Base-by-base conservation (phyloP, 2,113 vertebrate genomes). In the Microcebus griseorufus region DNA sequence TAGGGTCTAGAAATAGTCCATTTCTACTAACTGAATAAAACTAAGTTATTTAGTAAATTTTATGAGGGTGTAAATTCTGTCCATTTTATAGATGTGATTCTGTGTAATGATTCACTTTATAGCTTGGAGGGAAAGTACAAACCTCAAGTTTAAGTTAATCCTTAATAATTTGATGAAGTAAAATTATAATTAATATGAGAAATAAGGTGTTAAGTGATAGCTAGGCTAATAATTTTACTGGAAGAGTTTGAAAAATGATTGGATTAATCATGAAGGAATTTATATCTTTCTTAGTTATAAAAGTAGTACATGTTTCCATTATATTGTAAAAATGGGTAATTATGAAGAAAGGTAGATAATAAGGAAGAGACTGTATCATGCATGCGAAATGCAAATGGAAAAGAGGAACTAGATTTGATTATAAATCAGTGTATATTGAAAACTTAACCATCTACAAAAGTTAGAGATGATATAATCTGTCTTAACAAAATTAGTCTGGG, bases 11-110 rank as follows among this genome's bases (percentile, higher is more conserved):
- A 87, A 73, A 58, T 64, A 90, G 45, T 89, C 42, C 12, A 80
- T 95, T 97, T 92, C 18, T 94, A 90, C 34, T 82, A 20, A 86
- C 29, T 58, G 8, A 93, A 42, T 96, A 93, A 88, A 92, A 89
- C 11, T 27, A 78, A 95, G 65, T 86, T 76, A 65, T 86, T 94
- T 12, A 48, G 29, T 91, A 58, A 9, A 48, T 48, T 48, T 48
- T 48, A 48, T 48, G 45, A 48, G 45, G 5, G 16, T 94, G 3
- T 64, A 78, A 76, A 78, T 90, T 73, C n/a, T 94, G 17, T 92
- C 62, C 27, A 0, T 86, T 92, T 90, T 60, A 25, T 60, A 65
- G 73, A 32, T 62, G 3, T 86, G 89, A 69, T 76, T 94, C 85
- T 86, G 0, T 67, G 22, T 87, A 22, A 29, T 62, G 27, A 62